phyloP scores from a whole-genome alignment of 92 coral and sea anemone genomes.

The Porites evermanni region DNA sequence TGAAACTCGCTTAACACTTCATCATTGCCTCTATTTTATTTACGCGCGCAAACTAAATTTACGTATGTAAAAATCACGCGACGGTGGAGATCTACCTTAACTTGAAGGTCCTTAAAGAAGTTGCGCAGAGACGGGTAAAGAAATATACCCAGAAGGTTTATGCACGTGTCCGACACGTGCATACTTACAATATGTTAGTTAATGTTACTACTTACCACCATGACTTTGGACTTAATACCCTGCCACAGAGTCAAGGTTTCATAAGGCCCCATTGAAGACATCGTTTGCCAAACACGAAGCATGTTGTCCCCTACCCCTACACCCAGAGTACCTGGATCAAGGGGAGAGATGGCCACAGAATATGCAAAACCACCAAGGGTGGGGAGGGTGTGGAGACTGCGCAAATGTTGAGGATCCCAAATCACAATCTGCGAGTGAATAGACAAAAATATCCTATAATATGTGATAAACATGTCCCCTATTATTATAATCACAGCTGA shows the following conservation, averaged over 20 bases:
- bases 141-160: no score
- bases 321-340: constrained; percentile 96
- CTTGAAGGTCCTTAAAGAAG: no score
- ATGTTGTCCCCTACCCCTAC: constrained; percentile 97
- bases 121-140: no score
- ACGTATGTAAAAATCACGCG: no score
- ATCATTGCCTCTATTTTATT: no score
- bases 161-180: no score
- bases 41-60: no score
- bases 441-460: not conserved
- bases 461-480: not conserved
- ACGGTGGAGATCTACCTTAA: no score
- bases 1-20: no score
- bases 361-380: constrained; percentile 97
- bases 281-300: constrained; percentile 94
- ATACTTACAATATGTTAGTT: no score
- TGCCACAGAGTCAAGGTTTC: constrained; percentile 91
- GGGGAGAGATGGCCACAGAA: constrained; percentile 83
- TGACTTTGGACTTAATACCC: constrained; percentile 92
- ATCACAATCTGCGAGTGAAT: constrained; percentile 66
- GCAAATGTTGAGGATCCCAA: constrained; percentile 76
- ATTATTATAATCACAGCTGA: no score
- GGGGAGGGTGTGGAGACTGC: constrained; percentile 72
- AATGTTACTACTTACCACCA: constrained; percentile 77
- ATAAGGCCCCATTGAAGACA: constrained; percentile 64